Evolutionary conservation across 2,797 vertebrate species (phyloP).

Genomic region (Peromyscus melanophrys): DNA sequence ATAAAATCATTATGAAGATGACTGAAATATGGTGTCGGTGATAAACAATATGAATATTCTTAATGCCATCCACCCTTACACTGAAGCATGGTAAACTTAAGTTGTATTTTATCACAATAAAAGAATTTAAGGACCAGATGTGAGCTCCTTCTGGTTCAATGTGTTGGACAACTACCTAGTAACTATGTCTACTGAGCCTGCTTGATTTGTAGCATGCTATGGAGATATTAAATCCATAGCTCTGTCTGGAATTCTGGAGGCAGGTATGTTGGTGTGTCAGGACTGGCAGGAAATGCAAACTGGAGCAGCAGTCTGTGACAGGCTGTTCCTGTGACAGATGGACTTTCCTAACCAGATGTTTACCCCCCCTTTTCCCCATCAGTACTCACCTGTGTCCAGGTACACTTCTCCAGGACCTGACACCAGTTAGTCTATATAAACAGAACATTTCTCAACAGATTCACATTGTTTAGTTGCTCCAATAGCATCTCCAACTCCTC

Average conservation of each 20-base stretch:
- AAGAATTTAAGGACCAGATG: background rate
- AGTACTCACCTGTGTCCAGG: background rate
- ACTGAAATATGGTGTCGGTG: background rate
- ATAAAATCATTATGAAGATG: background rate
- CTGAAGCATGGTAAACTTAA: background rate
- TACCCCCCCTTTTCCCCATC: background rate
- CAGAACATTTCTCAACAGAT: background rate
- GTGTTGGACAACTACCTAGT: background rate
- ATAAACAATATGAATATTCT: background rate
- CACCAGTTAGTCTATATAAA: conserved; percentile 29
- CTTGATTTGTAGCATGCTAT: background rate
- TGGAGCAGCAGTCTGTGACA: background rate
- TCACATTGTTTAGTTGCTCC: background rate
- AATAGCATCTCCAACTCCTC: conserved; percentile 12
- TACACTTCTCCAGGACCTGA: background rate
- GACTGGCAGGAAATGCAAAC: background rate
- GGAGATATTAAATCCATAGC: too few relatives aligned
- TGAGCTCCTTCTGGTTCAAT: background rate
- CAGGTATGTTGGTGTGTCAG: background rate
- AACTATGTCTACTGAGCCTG: background rate
- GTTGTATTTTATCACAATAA: background rate
- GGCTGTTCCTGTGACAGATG: background rate
- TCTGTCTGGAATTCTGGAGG: background rate
- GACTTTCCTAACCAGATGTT: background rate
- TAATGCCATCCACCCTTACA: background rate